Evolutionary conservation across 2,113 vertebrate genomes (phyloP), one percentile per base, ranked within the genome.

Genomic region (Prunella himalayana): DNA sequence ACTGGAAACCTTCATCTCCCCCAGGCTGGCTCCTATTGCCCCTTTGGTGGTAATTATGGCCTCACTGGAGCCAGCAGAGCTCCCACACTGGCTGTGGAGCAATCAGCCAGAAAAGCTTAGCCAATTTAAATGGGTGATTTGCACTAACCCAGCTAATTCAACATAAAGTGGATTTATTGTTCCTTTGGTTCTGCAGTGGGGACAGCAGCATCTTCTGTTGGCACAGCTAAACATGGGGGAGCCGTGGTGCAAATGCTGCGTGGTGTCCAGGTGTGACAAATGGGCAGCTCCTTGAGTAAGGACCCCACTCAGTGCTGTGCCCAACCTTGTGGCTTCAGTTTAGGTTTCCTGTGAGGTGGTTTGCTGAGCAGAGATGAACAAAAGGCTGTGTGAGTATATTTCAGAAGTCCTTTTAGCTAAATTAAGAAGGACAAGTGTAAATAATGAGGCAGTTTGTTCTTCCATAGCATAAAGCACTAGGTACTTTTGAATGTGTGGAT

Each of bases 31-130:
- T 81, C 39, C 64, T 84, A 50, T 81, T 56, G 56, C 64, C 86
- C 76, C 60, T 90, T 54, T 47, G 88, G 64, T 90, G 77, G 76
- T 1, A 11, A 79, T 92, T 88, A 54, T 0, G 4, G 88, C 79
- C 71, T 93, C 54, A 11, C 42, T 83, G 51, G 84, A 92, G 47
- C 77, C 77, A 23, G 59, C 63, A 90, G 66, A 86, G 50, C 71
- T 94, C 91, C 80, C 88, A 49, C 39, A 23, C 56, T 1, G 24
- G 51, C 77, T 86, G 39, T 88, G 88, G 71, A 88, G 91, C 88
- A 83, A 70, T 71, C 91, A 81, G 82, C 94, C 76, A 83, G 94
- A 66, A 92, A 82, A 86, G 79, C 92, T 77, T 77, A 94, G 64
- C 68, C 42, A 61, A 0, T 83, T 95, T 90, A 83, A 93, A 92